Evolutionary conservation across 2,113 vertebrate species (phyloP), one percentile per base, ranked within the genome.

Genomic region (Helogale parvula): DNA sequence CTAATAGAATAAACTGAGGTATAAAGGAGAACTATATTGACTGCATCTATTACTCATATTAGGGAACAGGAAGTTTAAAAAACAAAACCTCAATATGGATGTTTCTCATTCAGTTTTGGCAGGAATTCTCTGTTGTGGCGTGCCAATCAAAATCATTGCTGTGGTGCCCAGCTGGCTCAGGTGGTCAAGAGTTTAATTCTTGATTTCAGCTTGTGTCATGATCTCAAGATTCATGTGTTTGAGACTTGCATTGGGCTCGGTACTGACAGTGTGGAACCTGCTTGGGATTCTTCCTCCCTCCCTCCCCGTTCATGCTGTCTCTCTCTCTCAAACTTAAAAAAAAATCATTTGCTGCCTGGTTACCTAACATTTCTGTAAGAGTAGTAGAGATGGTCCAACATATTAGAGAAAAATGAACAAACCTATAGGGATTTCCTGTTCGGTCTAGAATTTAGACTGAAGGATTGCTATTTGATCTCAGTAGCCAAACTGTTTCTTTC

Each of bases 401-500:
- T 68, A 23, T 47, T 91, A 41, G 27, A 77, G 33, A 69, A 90
- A 80, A 95, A n/a, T 31, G 84, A 88, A 69, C 54, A 57, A 31
- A 60, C 74, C 77, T 82, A 33, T 10, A 71, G 29, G 47, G 89
- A 95, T 72, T 94, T 93, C 74, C 60, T 92, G 38, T 77, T 88
- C n/a, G 80, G 33, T 79, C 21, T 7, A 68, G 47, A 92, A 90
- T 93, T 65, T 87, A 92, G 63, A 72, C 21, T 89, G 3, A 3
- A 60, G 63, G 35, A 63, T 96, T 96, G 68, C 47, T 15, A 86
- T 93, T 74, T 89, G 25, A 82, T 92, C 33, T 90, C 23, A 33
- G 83, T 72, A 77, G 79, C 19, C 63, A 87, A 82, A 96, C 68
- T 91, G 15, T 41, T 68, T 94, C 6, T n/a, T 38, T 29, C 52